These are phyloP conservation scores for Oxyteleia sp. DNA, from an alignment of 2,888 invertebrate species.

Conservation along the genomic window DNA sequence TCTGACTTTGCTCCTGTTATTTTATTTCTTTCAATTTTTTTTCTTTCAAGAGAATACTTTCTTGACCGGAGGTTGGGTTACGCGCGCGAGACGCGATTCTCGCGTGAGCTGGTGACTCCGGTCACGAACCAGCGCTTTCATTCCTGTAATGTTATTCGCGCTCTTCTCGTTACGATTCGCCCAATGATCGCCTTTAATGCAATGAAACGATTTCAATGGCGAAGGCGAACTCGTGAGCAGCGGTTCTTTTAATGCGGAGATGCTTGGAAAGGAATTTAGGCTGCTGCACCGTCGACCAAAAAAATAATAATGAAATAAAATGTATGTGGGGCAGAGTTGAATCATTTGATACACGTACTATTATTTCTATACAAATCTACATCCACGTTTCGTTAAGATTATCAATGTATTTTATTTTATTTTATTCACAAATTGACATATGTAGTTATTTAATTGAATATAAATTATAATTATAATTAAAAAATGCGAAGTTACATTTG, in stretches of 20 bases:
- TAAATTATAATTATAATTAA: too few relatives aligned
- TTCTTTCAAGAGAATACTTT: conserved; percentile 20
- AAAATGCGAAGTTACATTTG: too few relatives aligned
- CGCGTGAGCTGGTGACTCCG: conserved; percentile 68
- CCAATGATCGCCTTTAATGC: conserved; percentile 68
- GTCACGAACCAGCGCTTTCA: conserved; percentile 71
- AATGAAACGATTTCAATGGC: conserved; percentile 63
- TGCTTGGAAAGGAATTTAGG: conserved; percentile 43
- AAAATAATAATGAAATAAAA: too few relatives aligned
- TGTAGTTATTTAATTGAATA: too few relatives aligned
- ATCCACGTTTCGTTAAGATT: too few relatives aligned
- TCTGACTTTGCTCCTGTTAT: conserved; percentile 40
- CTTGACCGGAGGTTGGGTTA: conserved; percentile 50
- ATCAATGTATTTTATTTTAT: too few relatives aligned
- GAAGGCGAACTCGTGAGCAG: conserved; percentile 61
- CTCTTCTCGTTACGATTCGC: conserved; percentile 69
- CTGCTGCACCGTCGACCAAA: background rate
- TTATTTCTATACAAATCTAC: too few relatives aligned
- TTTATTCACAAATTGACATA: too few relatives aligned
- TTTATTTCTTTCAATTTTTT: too few relatives aligned
- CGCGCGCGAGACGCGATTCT: conserved; percentile 64
- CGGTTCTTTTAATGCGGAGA: conserved; percentile 63
- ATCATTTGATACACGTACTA: too few relatives aligned
- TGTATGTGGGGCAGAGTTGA: too few relatives aligned
- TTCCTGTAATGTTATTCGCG: conserved; percentile 71